Evolutionary conservation across 64 coral and sea anemone genomes (phyloP).

Genomic region (Montipora efflorescens): DNA sequence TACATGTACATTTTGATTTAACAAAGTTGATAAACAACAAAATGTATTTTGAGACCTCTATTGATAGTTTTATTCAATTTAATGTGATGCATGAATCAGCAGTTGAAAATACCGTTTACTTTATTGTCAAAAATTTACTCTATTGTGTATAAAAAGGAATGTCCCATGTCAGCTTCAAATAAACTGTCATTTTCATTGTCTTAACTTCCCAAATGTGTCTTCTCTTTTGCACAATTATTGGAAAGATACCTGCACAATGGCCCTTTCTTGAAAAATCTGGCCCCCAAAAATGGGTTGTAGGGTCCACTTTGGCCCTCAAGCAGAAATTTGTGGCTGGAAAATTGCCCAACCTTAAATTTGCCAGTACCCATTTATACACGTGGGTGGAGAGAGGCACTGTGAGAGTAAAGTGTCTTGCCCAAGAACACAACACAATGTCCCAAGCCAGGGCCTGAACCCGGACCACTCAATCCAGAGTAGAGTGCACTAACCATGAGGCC

Average conservation of each 20-base stretch:
- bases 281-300: background rate
- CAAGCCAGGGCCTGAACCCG: too few relatives aligned
- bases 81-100: conserved; percentile 17
- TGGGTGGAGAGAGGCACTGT: too few relatives aligned
- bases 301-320: background rate
- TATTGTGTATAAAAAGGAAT: conserved; percentile 13
- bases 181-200: background rate
- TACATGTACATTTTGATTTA: background rate
- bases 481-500: too few relatives aligned
- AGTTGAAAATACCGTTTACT: background rate
- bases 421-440: too few relatives aligned
- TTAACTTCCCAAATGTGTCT: too few relatives aligned
- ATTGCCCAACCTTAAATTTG: too few relatives aligned
- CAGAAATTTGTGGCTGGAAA: background rate
- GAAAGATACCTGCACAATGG: too few relatives aligned
- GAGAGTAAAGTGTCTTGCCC: too few relatives aligned
- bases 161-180: background rate
- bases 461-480: too few relatives aligned
- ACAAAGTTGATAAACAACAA: conserved; percentile 19
- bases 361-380: too few relatives aligned
- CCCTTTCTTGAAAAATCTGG: too few relatives aligned
- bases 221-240: too few relatives aligned
- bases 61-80: conserved; percentile 16
- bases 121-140: background rate
- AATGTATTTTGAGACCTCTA: conserved; percentile 3